These are phyloP conservation scores for Byasa hedistus DNA, from an alignment of 2,888 invertebrate genomes.

Conservation along the genomic window DNA sequence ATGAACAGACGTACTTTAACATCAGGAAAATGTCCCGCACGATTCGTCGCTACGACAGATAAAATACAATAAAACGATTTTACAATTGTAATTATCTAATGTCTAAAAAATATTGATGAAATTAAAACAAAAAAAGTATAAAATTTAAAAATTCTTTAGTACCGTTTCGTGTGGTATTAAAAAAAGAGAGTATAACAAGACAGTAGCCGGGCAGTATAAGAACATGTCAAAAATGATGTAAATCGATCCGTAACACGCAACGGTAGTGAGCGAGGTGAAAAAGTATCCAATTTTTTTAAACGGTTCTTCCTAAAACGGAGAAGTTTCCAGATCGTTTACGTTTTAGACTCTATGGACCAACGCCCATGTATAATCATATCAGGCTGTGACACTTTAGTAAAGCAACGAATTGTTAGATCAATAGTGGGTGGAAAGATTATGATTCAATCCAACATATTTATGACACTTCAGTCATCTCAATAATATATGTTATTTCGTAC, in stretches of 20 bases:
- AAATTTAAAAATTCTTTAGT: constrained; percentile 45
- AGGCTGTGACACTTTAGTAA: constrained; percentile 6
- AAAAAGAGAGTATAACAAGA: constrained; percentile 60
- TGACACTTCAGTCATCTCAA: background rate
- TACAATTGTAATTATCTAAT: background rate
- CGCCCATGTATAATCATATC: constrained; percentile 28
- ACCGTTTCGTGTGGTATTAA: constrained; percentile 48
- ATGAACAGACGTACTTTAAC: no score
- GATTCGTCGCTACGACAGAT: background rate
- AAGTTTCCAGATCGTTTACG: constrained; percentile 27
- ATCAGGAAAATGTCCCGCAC: no score
- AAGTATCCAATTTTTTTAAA: constrained; percentile 27
- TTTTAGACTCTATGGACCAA: constrained; percentile 18
- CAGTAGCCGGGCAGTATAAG: constrained; percentile 64
- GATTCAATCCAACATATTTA: background rate
- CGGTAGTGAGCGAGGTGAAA: constrained; percentile 34
- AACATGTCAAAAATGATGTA: constrained; percentile 64
- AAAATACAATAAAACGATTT: background rate
- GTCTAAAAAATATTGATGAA: background rate
- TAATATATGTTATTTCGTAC: no score
- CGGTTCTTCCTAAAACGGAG: constrained; percentile 30
- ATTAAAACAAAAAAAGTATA: constrained; percentile 1
- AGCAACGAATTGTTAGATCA: background rate
- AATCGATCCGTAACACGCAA: constrained; percentile 70
- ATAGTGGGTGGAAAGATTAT: background rate